phyloP scores from a whole-genome alignment of 2,888 invertebrate species.

The Drosophila kambysellisi region DNA sequence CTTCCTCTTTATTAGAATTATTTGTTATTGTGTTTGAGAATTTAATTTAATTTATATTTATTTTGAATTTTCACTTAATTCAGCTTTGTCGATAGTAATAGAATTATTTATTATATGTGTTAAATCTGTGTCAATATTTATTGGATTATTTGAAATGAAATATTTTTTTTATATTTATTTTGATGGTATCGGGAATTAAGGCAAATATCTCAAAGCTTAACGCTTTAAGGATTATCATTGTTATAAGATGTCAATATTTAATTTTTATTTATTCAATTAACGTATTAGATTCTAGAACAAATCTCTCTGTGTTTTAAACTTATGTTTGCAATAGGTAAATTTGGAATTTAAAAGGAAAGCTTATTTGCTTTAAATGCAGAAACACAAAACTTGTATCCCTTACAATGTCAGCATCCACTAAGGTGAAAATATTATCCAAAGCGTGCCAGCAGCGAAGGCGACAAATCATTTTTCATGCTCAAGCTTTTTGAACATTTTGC shows the following conservation, averaged over 20 bases:
- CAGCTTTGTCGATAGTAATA: neutral
- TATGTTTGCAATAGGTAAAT: neutral
- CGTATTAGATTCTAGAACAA: neutral
- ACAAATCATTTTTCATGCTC: conserved; percentile 61
- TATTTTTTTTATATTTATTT: neutral
- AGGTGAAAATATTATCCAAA: conserved; percentile 13
- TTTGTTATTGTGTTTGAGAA: no score
- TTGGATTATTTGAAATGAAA: neutral
- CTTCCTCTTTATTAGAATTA: no score
- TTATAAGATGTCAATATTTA: neutral
- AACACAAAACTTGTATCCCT: neutral
- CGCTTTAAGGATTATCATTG: neutral
- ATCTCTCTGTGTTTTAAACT: neutral
- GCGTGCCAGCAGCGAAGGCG: conserved; percentile 28
- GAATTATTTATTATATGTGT: neutral
- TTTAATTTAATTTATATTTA: neutral
- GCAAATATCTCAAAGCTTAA: neutral
- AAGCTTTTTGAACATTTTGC: conserved; percentile 51
- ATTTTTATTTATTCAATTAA: neutral
- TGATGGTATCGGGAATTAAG: neutral
- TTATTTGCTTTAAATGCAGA: neutral
- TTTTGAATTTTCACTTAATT: neutral
- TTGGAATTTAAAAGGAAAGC: neutral
- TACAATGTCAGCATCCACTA: conserved; percentile 2
- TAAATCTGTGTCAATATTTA: neutral